These are phyloP conservation scores for Picathartes gymnocephalus DNA, from an alignment of 2,113 vertebrate genomes.

Conservation along the genomic window DNA sequence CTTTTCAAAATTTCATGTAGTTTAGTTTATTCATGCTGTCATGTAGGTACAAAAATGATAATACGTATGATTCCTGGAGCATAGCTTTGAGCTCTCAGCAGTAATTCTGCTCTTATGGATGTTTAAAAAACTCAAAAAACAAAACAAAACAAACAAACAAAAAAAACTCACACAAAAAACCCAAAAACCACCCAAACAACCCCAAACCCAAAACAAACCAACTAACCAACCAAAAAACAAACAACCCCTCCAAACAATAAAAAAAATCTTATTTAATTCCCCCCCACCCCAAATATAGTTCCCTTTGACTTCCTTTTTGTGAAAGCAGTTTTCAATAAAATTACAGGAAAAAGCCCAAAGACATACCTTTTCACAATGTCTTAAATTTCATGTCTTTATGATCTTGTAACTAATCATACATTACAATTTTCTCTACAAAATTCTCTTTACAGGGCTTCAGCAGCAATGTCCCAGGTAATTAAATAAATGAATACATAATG, in stretches of 20 bases:
- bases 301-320: not conserved
- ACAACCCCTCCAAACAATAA: accelerated
- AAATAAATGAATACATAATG: not conserved
- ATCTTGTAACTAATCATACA: not conserved
- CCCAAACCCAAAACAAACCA: not conserved
- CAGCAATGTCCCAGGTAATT: not conserved
- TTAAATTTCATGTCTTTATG: not conserved
- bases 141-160: not conserved
- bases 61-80: not conserved
- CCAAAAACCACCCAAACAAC: not conserved
- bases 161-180: no score
- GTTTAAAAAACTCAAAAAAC: not conserved
- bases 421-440: not conserved
- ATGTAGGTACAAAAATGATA: not conserved
- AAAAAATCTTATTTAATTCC: not conserved
- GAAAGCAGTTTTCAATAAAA: not conserved
- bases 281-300: not conserved
- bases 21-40: not conserved
- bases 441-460: not conserved
- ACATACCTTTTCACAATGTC: not conserved
- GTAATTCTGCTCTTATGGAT: not conserved
- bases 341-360: accelerated
- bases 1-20: not conserved
- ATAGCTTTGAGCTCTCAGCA: not conserved
- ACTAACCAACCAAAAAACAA: not conserved